These are phyloP conservation scores for Brachynemurus nebulosus DNA, from an alignment of 2,888 invertebrate species.

Conservation along the genomic window DNA sequence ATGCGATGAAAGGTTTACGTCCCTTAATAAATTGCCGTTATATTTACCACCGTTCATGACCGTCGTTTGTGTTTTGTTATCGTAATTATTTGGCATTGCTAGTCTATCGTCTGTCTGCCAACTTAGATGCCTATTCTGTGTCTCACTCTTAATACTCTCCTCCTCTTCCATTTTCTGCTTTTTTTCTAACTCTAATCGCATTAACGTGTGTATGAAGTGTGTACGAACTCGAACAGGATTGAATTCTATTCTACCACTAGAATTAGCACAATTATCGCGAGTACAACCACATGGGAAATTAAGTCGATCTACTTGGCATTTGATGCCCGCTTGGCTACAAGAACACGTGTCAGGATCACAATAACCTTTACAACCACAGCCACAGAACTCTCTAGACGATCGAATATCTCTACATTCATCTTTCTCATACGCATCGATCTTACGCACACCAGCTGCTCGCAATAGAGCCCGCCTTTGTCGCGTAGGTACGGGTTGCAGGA, in stretches of 20 bases:
- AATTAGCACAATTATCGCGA: slow-evolving; percentile 86
- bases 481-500: slow-evolving; percentile 84
- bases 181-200: slow-evolving; percentile 82
- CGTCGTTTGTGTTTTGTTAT: slow-evolving; percentile 21
- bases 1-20: slow-evolving; percentile 39
- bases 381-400: slow-evolving; percentile 83
- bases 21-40: slow-evolving; percentile 34
- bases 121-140: slow-evolving; percentile 29
- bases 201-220: slow-evolving; percentile 93
- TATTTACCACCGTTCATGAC: slow-evolving; percentile 23
- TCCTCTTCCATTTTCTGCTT: slow-evolving; percentile 52
- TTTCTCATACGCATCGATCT: slow-evolving; percentile 87
- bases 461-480: slow-evolving; percentile 77
- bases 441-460: slow-evolving; percentile 83
- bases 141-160: slow-evolving; percentile 29
- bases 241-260: slow-evolving; percentile 87
- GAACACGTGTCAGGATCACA: slow-evolving; percentile 94
- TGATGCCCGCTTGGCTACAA: slow-evolving; percentile 88
- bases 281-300: slow-evolving; percentile 96
- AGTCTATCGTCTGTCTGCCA: slow-evolving; percentile 34
- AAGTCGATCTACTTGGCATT: slow-evolving; percentile 92
- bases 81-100: slow-evolving; percentile 29
- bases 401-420: slow-evolving; percentile 89
- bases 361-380: slow-evolving; percentile 81
- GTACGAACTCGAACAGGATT: slow-evolving; percentile 90